Evolutionary conservation across 2,113 vertebrate species (phyloP).

Genomic region (Probosciger aterrimus): DNA sequence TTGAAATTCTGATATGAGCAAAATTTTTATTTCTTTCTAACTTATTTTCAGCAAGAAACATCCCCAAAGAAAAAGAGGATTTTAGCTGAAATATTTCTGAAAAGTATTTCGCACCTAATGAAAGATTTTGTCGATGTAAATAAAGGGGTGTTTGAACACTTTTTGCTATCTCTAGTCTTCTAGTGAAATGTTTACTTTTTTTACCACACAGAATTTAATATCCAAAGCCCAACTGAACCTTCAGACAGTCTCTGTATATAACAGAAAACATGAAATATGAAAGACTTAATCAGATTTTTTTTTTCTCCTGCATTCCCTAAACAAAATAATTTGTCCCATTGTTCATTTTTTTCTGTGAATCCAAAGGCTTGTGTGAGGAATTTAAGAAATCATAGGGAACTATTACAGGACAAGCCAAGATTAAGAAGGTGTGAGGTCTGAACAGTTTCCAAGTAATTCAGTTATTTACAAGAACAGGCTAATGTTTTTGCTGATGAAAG

Average conservation of each 20-base stretch:
- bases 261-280: not conserved
- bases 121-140: not conserved
- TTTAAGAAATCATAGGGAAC: constrained; percentile 8
- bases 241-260: not conserved
- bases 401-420: not conserved
- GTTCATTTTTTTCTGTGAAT: not conserved
- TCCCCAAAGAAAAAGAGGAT: fast-evolving
- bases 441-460: not conserved
- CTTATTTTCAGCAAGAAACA: not conserved
- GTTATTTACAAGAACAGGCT: not conserved
- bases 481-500: not conserved
- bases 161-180: not conserved
- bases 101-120: not conserved
- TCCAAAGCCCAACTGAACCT: not conserved
- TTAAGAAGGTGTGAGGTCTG: constrained; percentile 6
- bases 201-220: not conserved
- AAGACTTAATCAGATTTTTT: not conserved
- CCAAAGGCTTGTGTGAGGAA: not conserved
- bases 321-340: not conserved
- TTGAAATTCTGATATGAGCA: not conserved
- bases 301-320: not conserved
- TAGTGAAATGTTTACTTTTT: not conserved
- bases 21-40: not conserved
- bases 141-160: fast-evolving
- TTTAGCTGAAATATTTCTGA: not conserved